Base-by-base conservation (phyloP, 2,797 vertebrate species). In the Crocodylus rhombifer region DNA sequence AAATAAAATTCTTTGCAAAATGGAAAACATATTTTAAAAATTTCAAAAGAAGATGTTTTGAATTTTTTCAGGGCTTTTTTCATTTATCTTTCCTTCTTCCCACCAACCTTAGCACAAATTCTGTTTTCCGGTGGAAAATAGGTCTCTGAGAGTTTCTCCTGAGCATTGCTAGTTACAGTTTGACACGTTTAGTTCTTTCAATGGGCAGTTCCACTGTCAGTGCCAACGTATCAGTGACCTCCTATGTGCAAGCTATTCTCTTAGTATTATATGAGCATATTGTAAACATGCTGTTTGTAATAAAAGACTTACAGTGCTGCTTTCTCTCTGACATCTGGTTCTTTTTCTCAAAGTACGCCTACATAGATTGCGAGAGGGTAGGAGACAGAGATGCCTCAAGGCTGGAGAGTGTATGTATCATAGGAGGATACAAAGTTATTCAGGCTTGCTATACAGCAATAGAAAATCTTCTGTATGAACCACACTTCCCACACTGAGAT, bases 391-490 rank as follows among this genome's bases (percentile, higher is more conserved):
- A 18, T 42, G 76, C 64, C 67, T 23, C 33, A 60, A 82, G 80
- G 80, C 80, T 36, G 28, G 86, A 78, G 63, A 74, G n/a, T 81
- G 42, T 23, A 87, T 92, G 20, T 90, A 56, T 61, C 69, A 33
- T 11, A 1, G 13, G 64, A 51, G 71, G 77, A 92, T 78, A 84
- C 0, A 2, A 65, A 75, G 73, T 51, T 36, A 51, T 51, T 36
- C 36, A 73, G 23, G 36, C 36, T 51, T 73, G 21, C 36, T 51
- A 36, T 51, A 21, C 36, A 25, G 36, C 36, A 51, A 21, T 26
- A 73, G 36, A 73, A 14, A 73, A 15, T 51, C 21, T 42, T 51
- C 14, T 67, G 17, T 51, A 58, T 58, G 26, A 30, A 87, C 95
- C 84, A 94, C 64, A 57, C 84, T 93, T 71, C 69, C 80, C 79